phyloP scores from a whole-genome alignment of 2,888 invertebrate genomes.

The Molanna angustata region DNA sequence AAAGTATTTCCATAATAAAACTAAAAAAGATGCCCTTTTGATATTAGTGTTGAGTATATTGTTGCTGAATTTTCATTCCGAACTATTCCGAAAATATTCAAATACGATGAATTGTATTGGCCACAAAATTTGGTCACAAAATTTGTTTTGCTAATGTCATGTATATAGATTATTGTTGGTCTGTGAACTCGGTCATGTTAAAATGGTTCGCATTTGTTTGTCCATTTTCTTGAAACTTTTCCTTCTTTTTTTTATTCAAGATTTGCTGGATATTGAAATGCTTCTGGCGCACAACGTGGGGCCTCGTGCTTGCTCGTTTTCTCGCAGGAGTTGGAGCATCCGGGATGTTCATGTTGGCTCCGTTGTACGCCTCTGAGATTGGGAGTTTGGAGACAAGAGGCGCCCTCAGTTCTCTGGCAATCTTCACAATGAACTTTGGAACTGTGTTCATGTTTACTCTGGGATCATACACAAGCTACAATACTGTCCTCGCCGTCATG shows the following conservation, averaged over 20 bases:
- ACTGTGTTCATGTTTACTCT: slow-evolving; percentile 50
- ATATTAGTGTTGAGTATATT: too few species aligned
- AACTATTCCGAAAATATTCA: too few species aligned
- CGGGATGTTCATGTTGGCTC: slow-evolving; percentile 46
- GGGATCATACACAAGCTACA: slow-evolving; percentile 52
- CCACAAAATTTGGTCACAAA: too few species aligned
- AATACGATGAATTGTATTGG: too few species aligned
- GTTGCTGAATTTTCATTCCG: too few species aligned
- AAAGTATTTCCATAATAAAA: too few species aligned
- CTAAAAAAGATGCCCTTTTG: too few species aligned
- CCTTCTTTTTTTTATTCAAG: slow-evolving; percentile 9
- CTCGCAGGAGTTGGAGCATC: slow-evolving; percentile 52
- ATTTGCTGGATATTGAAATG: slow-evolving; percentile 25
- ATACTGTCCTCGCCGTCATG: slow-evolving; percentile 50
- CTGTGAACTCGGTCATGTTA: too few species aligned
- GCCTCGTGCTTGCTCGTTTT: slow-evolving; percentile 46
- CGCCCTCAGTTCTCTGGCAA: slow-evolving; percentile 56
- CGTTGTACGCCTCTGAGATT: slow-evolving; percentile 56
- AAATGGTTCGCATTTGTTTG: too few species aligned
- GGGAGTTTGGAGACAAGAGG: slow-evolving; percentile 55
- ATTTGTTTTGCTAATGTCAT: too few species aligned
- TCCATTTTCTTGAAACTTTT: too few species aligned
- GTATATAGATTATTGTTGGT: too few species aligned
- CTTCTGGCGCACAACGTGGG: slow-evolving; percentile 18
- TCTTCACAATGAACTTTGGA: slow-evolving; percentile 50